Base-by-base conservation (phyloP, 2,888 invertebrate genomes). In the Cheilosia soror region DNA sequence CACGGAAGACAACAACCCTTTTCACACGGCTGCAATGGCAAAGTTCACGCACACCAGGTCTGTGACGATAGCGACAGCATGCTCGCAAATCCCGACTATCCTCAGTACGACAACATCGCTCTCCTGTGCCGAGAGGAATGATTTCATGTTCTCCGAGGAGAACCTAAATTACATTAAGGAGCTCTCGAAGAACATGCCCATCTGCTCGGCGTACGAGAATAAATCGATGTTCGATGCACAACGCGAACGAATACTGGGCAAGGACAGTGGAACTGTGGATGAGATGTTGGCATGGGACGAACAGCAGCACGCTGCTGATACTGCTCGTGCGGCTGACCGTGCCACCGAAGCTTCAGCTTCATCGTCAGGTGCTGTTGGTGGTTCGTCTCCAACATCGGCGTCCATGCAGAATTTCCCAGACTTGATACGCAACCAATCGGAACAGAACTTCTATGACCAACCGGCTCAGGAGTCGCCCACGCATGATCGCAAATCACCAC, bases 191-290 rank as follows among this genome's bases (percentile, higher is more conserved):
- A 92, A 92, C 79, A 89, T 92, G 71, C 92, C 92, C 2, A 92
- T 92, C 72, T 92, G 92, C 76, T 92, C 92, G 9, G 92, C 89
- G 0, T 92, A 91, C 71, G 92, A 92, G 87, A 92, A 92, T 81
- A 92, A 92, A 76, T 92, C 92, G 0, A 92, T 92, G 78, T 92
- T 92, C 62, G 89, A 91, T 60, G 88, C 88, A 29, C 87, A 90
- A 33, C 88, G 88, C 51, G 87, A 89, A 75, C 87, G 79, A 33
- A 77, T 88, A 6, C 62, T 89, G 4, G 87, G 87, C 15, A 66
- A 73, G 2, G 88, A 88, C 25, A 78, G 89, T n/a, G 88, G 87
- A 5, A 89, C 89, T 0, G 88, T 90, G 1, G 90, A 91, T 66
- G 90, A 91, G 69, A 89, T 90, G 88, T 65, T 91, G 0, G 88